These are phyloP conservation scores for Cossypha dichroa DNA, from an alignment of 2,797 vertebrate genomes.

Conservation along the genomic window DNA sequence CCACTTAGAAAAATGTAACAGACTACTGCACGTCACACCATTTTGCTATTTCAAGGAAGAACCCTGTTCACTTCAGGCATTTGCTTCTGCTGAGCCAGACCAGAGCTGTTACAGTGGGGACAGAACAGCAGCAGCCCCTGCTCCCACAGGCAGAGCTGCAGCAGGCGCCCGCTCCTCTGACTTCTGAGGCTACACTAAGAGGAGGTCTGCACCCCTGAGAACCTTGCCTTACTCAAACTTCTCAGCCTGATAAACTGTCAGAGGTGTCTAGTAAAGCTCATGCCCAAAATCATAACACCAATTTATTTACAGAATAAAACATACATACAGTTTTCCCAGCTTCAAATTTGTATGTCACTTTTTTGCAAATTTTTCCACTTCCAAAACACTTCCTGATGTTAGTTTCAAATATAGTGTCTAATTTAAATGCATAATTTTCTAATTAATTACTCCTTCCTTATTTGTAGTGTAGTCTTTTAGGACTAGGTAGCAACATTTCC, in stretches of 20 bases:
- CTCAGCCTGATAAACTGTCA: not conserved
- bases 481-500: not conserved
- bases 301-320: not conserved
- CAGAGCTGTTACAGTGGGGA: not conserved
- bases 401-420: not conserved
- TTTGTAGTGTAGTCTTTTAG: not conserved
- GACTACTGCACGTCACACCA: not conserved
- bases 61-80: not conserved
- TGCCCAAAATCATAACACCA: not conserved
- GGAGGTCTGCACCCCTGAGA: not conserved
- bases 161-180: rapidly evolving
- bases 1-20: not conserved
- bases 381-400: not conserved
- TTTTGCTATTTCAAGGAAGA: not conserved
- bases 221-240: not conserved
- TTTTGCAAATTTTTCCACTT: not conserved
- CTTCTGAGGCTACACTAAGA: not conserved
- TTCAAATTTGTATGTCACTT: not conserved
- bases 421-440: not conserved
- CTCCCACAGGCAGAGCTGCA: not conserved
- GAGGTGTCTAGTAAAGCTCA: not conserved
- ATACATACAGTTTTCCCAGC: not conserved
- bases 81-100: not conserved
- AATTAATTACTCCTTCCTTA: not conserved
- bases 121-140: not conserved